Evolutionary conservation across 2,797 vertebrate genomes (phyloP).

Genomic region (Lacerta agilis): DNA sequence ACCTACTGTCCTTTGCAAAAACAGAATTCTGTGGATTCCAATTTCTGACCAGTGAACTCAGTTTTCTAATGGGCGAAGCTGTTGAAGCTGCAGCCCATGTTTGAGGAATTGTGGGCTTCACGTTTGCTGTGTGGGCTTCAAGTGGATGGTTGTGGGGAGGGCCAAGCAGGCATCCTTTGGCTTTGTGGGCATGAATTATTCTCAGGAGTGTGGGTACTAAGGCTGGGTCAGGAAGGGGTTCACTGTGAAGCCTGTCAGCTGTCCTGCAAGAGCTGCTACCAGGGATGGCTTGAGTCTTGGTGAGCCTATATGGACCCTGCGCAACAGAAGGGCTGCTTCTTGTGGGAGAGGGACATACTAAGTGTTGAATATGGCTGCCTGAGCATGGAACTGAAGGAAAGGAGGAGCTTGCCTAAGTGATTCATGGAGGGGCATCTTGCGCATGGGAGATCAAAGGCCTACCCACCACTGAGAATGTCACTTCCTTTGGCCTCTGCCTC

Average conservation of each 20-base stretch:
- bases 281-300: neutral
- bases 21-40: neutral
- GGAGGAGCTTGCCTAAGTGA: neutral
- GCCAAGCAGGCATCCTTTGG: neutral
- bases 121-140: neutral
- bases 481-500: neutral
- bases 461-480: neutral
- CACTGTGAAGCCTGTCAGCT: too few relatives aligned
- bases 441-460: neutral
- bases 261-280: neutral
- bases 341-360: neutral
- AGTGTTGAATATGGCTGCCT: neutral
- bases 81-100: neutral
- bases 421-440: neutral
- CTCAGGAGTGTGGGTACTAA: neutral
- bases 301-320: neutral
- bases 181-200: neutral
- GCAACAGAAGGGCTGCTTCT: neutral
- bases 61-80: neutral
- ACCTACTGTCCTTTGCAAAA: neutral
- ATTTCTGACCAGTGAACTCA: neutral
- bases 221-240: neutral
- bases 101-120: neutral
- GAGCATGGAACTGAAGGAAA: neutral
- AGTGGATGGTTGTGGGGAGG: neutral